Conservation (phyloP, 1,140 invertebrate genomes). For the Streblospio benedicti region DNA sequence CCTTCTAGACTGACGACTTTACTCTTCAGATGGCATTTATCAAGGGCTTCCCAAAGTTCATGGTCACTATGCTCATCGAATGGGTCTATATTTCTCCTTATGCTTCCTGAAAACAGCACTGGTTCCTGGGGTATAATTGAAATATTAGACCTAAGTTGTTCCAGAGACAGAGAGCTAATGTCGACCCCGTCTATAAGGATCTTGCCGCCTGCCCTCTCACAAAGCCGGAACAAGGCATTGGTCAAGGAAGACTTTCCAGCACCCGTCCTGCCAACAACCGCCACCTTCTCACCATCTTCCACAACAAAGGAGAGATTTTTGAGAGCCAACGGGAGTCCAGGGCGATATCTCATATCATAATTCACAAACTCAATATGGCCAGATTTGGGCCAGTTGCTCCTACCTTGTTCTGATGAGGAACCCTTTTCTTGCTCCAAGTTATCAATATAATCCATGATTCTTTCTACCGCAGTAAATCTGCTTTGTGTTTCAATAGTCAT, state of each 20-base stretch:
- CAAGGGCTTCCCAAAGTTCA: constrained; percentile 43
- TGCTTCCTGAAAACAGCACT: constrained; percentile 46
- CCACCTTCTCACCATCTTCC: constrained; percentile 25
- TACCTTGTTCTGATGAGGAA: too few relatives aligned
- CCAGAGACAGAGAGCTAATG: constrained; percentile 34
- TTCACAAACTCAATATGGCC: constrained; percentile 67
- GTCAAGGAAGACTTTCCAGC: constrained; percentile 53
- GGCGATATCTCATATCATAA: constrained; percentile 66
- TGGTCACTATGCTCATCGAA: constrained; percentile 51
- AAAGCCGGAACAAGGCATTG: constrained; percentile 51
- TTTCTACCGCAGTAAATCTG: too few relatives aligned
- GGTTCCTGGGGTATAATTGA: constrained; percentile 49
- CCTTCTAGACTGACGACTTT: not conserved
- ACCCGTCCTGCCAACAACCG: constrained; percentile 33
- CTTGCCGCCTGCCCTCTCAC: constrained; percentile 46
- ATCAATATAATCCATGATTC: too few relatives aligned
- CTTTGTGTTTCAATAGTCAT: too few relatives aligned
- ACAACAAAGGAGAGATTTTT: constrained; percentile 63
- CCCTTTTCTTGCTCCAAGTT: too few relatives aligned
- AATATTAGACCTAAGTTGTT: constrained; percentile 37
- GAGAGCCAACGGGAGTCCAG: constrained; percentile 72
- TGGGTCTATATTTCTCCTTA: constrained; percentile 59
- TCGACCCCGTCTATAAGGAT: constrained; percentile 40
- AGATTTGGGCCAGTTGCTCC: constrained; percentile 62
- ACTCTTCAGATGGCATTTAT: constrained; percentile 48